Evolutionary conservation across 2,797 vertebrate genomes (phyloP), one percentile per base, ranked within the genome.

Genomic region (Gadopsis marmoratus): DNA sequence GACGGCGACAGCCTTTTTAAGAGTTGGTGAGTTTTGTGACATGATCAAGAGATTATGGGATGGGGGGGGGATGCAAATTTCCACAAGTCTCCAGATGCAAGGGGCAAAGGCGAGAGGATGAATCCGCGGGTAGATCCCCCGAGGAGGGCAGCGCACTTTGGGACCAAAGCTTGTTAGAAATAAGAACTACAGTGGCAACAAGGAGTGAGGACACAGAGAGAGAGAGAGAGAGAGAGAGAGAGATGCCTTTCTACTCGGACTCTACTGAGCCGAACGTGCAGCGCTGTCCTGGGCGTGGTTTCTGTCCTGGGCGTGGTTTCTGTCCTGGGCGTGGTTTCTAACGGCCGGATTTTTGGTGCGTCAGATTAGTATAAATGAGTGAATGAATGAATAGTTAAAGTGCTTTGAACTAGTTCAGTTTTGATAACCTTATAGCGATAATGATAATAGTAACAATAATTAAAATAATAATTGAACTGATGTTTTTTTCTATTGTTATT

Each of bases 281-380:
- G 33, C 11, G 11, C 26, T 16, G 37, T 9, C 37, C 37, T 11
- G 83, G 81, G 81, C 66, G 81, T 56, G 79, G 79, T 37, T 26
- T 26, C 26, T 26, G 26, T 26, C 26, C 26, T 26, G 26, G 26
- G 26, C 66, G 81, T 56, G 79, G 79, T 37, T 26, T 26, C 26
- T 26, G 26, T 26, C 26, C 26, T 26, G 26, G 26, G 26, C 66
- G 81, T 56, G 79, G 79, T 37, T 26, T 26, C 26, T 26, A 26
- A 26, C 26, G 26, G 3, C 7, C 8, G 37, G 45, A 64, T 50
- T 35, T 13, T 3, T 55, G 31, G 23, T 26, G 9, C 65, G 43
- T 67, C 6, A 63, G 17, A 23, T 35, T 11, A 43, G 39, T 56
- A 76, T 35, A 11, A 39, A 69, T 45, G 6, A 23, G 9, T 23